Evolutionary conservation across 2,797 vertebrate genomes (phyloP).

Genomic region (Somateria mollissima): DNA sequence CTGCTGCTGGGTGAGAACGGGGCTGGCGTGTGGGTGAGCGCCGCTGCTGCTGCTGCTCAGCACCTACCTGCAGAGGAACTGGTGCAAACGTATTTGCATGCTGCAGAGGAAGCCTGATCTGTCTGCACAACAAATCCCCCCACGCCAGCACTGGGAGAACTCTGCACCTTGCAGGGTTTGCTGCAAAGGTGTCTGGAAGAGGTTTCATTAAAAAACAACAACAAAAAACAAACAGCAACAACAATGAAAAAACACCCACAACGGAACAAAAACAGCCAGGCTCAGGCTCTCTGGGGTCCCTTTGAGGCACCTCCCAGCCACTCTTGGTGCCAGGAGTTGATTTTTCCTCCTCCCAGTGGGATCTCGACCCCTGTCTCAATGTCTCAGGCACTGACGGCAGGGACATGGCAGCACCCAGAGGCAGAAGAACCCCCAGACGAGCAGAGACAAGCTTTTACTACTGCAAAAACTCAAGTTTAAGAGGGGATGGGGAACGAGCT

Average conservation of each 20-base stretch:
- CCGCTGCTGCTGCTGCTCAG: not conserved
- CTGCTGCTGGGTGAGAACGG: not conserved
- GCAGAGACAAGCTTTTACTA: no score
- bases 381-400: accelerated
- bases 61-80: not conserved
- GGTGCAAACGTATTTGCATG: not conserved
- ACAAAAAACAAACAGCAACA: not conserved
- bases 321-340: not conserved
- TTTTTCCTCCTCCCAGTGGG: not conserved
- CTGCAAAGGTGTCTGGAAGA: not conserved
- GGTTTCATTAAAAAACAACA: not conserved
- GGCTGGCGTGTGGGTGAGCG: no score
- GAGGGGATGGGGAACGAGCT: not conserved
- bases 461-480: not conserved
- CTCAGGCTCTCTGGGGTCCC: not conserved
- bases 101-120: not conserved
- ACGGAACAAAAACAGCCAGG: not conserved
- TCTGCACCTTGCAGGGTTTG: not conserved
- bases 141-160: not conserved
- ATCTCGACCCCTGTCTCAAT: accelerated
- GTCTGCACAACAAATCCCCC: not conserved
- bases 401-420: not conserved
- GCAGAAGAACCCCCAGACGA: not conserved
- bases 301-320: not conserved
- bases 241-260: not conserved